Evolutionary conservation across 2,797 vertebrate species (phyloP).

Genomic region (Macrochelys suwanniensis): DNA sequence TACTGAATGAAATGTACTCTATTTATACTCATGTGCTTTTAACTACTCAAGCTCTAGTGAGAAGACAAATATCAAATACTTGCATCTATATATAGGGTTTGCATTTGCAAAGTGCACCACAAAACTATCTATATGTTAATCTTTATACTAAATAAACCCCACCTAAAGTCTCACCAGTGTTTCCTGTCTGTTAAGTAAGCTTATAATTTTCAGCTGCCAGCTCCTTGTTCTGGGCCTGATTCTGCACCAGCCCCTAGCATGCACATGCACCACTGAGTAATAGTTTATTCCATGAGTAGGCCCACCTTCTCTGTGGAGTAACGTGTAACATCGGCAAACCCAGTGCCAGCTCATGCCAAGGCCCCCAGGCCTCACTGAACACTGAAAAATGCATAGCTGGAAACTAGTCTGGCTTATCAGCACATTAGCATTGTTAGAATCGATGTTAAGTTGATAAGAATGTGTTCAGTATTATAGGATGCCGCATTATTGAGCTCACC

Average conservation of each 20-base stretch:
- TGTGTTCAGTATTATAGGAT: background rate
- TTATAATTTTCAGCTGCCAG: background rate
- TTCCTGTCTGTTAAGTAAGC: slow-evolving; percentile 50
- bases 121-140: background rate
- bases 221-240: slow-evolving; percentile 26
- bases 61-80: background rate
- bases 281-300: background rate
- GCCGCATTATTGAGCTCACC: background rate
- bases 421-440: too few relatives aligned
- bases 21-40: background rate
- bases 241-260: background rate
- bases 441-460: background rate
- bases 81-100: background rate
- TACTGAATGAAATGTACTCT: accelerated
- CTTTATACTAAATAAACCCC: background rate
- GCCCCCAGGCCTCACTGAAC: background rate
- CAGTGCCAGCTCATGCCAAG: background rate
- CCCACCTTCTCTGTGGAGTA: background rate
- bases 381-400: background rate
- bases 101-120: background rate
- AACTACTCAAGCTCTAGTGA: background rate
- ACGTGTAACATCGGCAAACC: background rate
- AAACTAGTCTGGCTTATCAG: background rate
- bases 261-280: background rate
- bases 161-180: slow-evolving; percentile 3